Base-by-base conservation (phyloP, 1,140 invertebrate genomes). In the Dreissena rostriformis region DNA sequence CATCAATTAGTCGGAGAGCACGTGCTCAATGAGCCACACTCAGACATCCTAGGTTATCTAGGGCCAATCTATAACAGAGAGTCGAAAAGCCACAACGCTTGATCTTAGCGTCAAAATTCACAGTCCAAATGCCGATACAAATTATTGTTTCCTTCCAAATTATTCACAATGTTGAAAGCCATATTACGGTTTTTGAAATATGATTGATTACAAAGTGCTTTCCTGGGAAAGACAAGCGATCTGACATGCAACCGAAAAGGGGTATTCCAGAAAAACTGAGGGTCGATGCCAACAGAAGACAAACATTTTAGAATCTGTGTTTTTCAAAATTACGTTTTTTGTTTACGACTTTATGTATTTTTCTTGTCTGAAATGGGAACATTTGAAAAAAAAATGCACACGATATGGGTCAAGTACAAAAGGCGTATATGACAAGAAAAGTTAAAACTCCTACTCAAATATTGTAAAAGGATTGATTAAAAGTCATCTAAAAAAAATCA, bases 121-220 rank as follows among this genome's bases (percentile, higher is more conserved):
- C 57, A 61, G 57, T 61, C 57, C 17, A 61, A 61, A 61, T 61
- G 57, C 57, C 57, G 57, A 61, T 61, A 61, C 57, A 61, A 61
- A 61, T 61, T 61, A 61, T 61, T 61, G 57, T 5, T 61, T 61
- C 57, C 57, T 2, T 61, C 57, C 57, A 61, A 61, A 61, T 61
- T 61, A 61, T 61, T 6, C 57, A 61, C 57, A 61, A n/a, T 61
- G 6, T 19, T 61, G 11, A 61, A 24, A 4, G 22, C 17, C 57
- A 61, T 12, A 61, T 61, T 19, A 61, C 57, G 17, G 57, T 61
- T 61, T 61, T 61, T 61, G 57, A 61, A 61, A 61, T 61, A 61
- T 61, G 57, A 61, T 61, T 61, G 57, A 61, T 61, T 61, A 61
- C 39, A 39, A 39, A 24, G 57, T 4, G 17, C 17, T 61, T 61